phyloP scores from a whole-genome alignment of 2,797 vertebrate genomes.

The Avahi laniger region DNA sequence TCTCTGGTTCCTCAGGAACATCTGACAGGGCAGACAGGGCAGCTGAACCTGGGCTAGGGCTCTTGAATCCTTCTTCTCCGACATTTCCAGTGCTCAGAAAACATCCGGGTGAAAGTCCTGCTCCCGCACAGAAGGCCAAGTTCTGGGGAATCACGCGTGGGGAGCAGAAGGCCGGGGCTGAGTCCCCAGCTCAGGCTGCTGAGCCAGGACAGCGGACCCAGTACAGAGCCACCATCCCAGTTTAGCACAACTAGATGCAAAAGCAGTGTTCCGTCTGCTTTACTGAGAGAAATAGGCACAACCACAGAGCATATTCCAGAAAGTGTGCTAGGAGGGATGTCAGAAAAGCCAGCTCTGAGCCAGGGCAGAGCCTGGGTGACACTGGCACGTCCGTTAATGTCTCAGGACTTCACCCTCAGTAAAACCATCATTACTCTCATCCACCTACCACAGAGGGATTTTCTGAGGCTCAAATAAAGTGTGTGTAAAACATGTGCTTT shows the following conservation, averaged over 20 bases:
- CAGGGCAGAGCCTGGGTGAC: not conserved
- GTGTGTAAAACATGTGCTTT: not conserved
- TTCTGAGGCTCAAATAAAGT: not conserved
- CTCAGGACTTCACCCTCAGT: not conserved
- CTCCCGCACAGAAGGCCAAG: not conserved
- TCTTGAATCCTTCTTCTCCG: not conserved
- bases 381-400: too few relatives aligned
- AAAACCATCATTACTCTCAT: too few relatives aligned
- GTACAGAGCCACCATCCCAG: not conserved
- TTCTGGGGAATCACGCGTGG: too few relatives aligned
- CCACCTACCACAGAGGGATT: not conserved
- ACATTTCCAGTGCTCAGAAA: not conserved
- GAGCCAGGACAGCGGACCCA: not conserved
- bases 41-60: not conserved
- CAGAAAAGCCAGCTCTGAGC: not conserved
- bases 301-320: not conserved
- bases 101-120: not conserved
- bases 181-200: not conserved
- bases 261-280: not conserved
- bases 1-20: not conserved
- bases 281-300: not conserved
- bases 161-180: not conserved
- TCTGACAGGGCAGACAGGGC: accelerated
- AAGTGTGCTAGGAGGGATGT: accelerated
- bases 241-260: not conserved